Conservation (phyloP, 23 tunicate genomes). For the Aplidium turbinatum region DNA sequence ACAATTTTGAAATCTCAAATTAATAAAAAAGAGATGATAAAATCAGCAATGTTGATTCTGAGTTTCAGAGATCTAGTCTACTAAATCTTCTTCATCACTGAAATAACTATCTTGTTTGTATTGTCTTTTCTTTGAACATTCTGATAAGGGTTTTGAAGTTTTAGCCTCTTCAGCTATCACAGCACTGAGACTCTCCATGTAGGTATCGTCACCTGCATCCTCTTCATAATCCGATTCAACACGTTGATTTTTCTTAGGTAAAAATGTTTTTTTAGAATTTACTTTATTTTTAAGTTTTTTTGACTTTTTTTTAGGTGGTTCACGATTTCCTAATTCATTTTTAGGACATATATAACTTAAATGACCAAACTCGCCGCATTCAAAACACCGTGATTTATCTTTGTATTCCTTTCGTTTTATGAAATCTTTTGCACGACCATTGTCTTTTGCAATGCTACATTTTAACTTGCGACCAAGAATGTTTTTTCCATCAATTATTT, state of each 20-base stretch:
- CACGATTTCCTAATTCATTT: conserved; percentile 68
- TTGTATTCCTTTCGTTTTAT: conserved; percentile 78
- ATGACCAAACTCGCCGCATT: conserved; percentile 82
- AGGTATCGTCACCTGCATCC: conserved; percentile 36
- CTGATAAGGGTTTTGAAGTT: background rate
- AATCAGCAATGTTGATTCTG: no score
- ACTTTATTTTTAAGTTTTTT: conserved; percentile 18
- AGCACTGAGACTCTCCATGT: conserved; percentile 66
- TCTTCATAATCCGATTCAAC: conserved; percentile 34
- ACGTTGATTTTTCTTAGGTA: conserved; percentile 1
- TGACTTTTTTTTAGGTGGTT: conserved; percentile 74
- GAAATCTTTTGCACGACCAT: conserved; percentile 82
- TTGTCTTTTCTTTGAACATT: conserved; percentile 4
- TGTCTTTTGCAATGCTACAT: conserved; percentile 86
- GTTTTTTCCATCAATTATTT: conserved; percentile 61
- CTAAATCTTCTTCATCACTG: conserved; percentile 32
- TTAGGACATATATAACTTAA: conserved; percentile 84
- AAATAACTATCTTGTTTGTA: conserved; percentile 22
- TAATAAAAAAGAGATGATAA: no score
- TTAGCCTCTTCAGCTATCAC: conserved; percentile 57
- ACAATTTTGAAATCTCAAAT: no score
- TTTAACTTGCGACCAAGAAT: conserved; percentile 64
- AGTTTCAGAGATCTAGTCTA: no score
- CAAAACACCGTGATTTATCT: conserved; percentile 81
- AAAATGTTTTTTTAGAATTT: background rate